Evolutionary conservation across 2,113 vertebrate genomes (phyloP), one percentile per base, ranked within the genome.

Genomic region (Stigmatopora argus): DNA sequence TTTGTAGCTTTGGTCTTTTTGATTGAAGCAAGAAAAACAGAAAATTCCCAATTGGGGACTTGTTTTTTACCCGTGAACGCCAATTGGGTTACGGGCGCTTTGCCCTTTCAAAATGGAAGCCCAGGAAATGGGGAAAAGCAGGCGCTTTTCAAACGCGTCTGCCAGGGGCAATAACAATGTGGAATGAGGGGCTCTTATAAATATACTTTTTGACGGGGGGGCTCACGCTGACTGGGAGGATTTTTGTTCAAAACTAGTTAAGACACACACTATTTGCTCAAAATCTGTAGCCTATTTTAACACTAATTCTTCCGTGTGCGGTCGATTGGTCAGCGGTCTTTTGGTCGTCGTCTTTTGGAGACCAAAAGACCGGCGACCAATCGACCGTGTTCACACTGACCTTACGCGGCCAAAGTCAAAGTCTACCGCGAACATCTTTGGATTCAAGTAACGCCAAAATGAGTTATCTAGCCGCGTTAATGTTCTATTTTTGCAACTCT

Each of bases 1-100:
- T 75, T 84, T 84, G 71, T 80, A 38, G 65, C 45, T 0, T 21
- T 23, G 66, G 41, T 35, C 60, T 57, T 79, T 41, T 68, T 75
- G 66, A 81, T 80, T 74, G 66, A 76, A 78, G 70, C 76, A 78
- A 79, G 77, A 75, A 80, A 66, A 80, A 72, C 68, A 79, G 44
- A 63, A 65, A 48, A 49, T 71, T 77, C 65, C 34, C 67, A 59
- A 63, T 69, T 70, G 53, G 60, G 72, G 70, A 62, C 47, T 75
- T 44, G 38, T 60, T 60, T 41, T 59, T 64, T 14, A 73, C 64
- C 52, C 70, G 66, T 78, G 45, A 35, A 55, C 41, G 46, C 47
- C 67, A 53, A 66, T 47, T 60, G 45, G 52, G 59, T 64, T 79
- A 48, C 46, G 15, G 14, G 19, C 19, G 1, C 8, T 8, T 53